A percentile compares a stretch with the other conserved stretches of the same genome.
Conservation (phyloP, 2,888 invertebrate species). For the Mesodorylaimus sp. region DNA sequence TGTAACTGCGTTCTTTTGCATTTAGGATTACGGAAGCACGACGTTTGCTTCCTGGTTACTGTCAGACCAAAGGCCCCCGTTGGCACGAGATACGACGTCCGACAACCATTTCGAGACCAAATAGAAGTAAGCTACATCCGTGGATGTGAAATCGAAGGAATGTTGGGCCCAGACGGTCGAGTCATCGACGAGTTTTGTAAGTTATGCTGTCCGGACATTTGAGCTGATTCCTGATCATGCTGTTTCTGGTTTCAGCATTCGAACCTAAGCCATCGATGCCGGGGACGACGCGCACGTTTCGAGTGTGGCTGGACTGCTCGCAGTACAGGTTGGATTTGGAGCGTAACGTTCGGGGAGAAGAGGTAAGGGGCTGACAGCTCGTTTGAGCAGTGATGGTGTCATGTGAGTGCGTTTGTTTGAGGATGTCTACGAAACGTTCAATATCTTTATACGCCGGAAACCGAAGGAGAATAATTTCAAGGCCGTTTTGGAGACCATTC, state of each 20-base stretch:
- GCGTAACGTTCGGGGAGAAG: slow-evolving; percentile 54
- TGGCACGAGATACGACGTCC: slow-evolving; percentile 40
- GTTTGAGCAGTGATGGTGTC: not conserved
- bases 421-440: slow-evolving; percentile 77
- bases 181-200: slow-evolving; percentile 65
- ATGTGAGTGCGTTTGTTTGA: slow-evolving; percentile 10
- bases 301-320: slow-evolving; percentile 86
- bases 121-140: slow-evolving; percentile 70
- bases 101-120: slow-evolving; percentile 16
- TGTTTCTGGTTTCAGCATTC: slow-evolving; percentile 48
- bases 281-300: slow-evolving; percentile 72
- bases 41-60: slow-evolving; percentile 86
- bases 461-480: slow-evolving; percentile 99
- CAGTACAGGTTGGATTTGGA: slow-evolving; percentile 87
- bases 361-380: too few relatives aligned
- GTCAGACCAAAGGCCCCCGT: slow-evolving; percentile 65
- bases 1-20: not conserved
- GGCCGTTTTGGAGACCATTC: slow-evolving; percentile 90
- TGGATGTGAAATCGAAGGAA: slow-evolving; percentile 94
- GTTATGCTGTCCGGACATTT: not conserved
- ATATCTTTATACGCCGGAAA: slow-evolving; percentile 88
- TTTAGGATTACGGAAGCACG: slow-evolving; percentile 64
- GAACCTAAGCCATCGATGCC: slow-evolving; percentile 66
- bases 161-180: slow-evolving; percentile 80
- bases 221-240: too few relatives aligned